Evolutionary conservation across 2,797 vertebrate species (phyloP).

Genomic region (Antennarius maculatus): DNA sequence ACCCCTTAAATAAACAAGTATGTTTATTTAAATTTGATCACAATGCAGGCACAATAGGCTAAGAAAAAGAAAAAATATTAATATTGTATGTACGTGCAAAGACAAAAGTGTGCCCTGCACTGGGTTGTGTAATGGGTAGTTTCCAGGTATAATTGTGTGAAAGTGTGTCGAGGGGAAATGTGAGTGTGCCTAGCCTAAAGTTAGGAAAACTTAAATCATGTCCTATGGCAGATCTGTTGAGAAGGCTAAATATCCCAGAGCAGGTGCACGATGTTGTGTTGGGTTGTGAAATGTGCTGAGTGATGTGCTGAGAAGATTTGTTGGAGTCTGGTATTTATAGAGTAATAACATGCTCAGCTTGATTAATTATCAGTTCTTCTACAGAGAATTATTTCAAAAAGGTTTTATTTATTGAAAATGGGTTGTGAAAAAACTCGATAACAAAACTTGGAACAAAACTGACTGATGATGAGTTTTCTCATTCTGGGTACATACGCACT

Average conservation of each 20-base stretch:
- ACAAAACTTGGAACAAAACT: not conserved
- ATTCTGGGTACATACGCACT: slow-evolving; percentile 49
- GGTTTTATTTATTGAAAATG: slow-evolving; percentile 66
- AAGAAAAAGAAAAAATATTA: too few relatives aligned
- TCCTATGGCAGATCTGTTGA: slow-evolving; percentile 20
- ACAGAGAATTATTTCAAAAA: slow-evolving; percentile 50
- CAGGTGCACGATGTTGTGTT: slow-evolving; percentile 6
- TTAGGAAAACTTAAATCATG: slow-evolving; percentile 23
- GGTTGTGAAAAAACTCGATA: slow-evolving; percentile 59
- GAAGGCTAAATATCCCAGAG: slow-evolving; percentile 34
- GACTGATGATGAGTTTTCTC: slow-evolving; percentile 58
- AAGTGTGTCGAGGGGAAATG: not conserved
- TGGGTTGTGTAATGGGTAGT: too few relatives aligned
- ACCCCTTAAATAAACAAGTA: too few relatives aligned
- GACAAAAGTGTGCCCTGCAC: too few relatives aligned
- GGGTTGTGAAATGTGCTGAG: slow-evolving; percentile 18
- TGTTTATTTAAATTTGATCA: too few relatives aligned
- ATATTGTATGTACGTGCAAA: too few relatives aligned
- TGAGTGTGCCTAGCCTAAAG: slow-evolving; percentile 6
- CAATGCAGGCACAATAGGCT: too few relatives aligned
- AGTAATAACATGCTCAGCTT: slow-evolving; percentile 36
- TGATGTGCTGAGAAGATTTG: slow-evolving; percentile 32
- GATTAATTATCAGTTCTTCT: slow-evolving; percentile 67
- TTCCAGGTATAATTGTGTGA: slow-evolving; percentile 23
- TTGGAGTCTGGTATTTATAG: slow-evolving; percentile 57